These are phyloP conservation scores for Trichonephila clavipes DNA, from an alignment of 1,140 invertebrate genomes.

Conservation along the genomic window DNA sequence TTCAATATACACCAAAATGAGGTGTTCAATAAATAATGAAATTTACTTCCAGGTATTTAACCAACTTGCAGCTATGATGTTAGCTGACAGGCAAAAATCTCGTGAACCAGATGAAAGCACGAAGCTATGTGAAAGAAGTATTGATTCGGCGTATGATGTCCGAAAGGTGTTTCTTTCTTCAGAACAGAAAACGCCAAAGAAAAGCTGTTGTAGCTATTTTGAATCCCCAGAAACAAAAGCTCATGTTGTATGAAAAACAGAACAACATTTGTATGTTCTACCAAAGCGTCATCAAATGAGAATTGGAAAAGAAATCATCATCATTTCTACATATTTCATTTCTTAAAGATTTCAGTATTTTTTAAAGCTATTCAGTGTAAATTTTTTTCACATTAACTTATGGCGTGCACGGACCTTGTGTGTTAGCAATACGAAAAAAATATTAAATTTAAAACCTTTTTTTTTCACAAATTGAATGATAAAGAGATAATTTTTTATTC, in stretches of 20 bases:
- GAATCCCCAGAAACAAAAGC: conserved; percentile 47
- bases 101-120: conserved; percentile 55
- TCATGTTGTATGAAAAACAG: conserved; percentile 32
- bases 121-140: neutral
- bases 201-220: conserved; percentile 30
- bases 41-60: conserved; percentile 53
- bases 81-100: conserved; percentile 14
- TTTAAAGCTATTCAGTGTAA: neutral
- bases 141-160: conserved; percentile 41
- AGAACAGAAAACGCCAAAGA: neutral
- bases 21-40: neutral
- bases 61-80: conserved; percentile 48
- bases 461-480: too few relatives aligned
- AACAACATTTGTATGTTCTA: too few relatives aligned
- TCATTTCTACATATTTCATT: neutral
- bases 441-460: too few relatives aligned
- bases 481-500: too few relatives aligned
- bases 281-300: neutral
- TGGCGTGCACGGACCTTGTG: too few relatives aligned
- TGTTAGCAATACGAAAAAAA: too few relatives aligned
- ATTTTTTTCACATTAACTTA: neutral
- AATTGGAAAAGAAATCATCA: neutral
- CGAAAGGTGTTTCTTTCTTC: conserved; percentile 17
- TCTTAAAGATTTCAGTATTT: too few relatives aligned
- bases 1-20: too few relatives aligned